phyloP scores from a whole-genome alignment of 2,888 invertebrate genomes.

The Hirtodrosophila cameraria region DNA sequence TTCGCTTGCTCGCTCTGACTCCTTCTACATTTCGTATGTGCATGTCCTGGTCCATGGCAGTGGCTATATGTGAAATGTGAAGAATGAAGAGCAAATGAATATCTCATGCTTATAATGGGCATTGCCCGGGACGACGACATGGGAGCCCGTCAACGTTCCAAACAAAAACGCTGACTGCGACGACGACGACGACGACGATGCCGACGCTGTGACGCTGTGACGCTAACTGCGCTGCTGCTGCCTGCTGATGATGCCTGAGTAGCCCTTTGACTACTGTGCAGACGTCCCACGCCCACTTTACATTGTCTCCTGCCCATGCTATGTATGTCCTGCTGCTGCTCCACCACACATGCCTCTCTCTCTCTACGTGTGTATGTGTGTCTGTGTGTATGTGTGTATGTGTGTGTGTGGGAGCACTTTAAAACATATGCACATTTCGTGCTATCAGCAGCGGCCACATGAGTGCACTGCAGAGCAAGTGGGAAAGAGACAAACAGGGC shows the following conservation, averaged over 20 bases:
- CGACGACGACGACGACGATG: conserved; percentile 23
- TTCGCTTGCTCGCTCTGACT: conserved; percentile 60
- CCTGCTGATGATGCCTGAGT: conserved; percentile 40
- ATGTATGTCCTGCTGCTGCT: conserved; percentile 63
- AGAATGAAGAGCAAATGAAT: conserved; percentile 80
- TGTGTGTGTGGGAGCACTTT: conserved; percentile 65
- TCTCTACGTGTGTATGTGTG: conserved; percentile 10
- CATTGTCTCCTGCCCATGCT: conserved; percentile 61
- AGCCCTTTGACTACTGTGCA: conserved; percentile 69
- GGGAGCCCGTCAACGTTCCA: conserved; percentile 30
- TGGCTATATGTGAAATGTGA: conserved; percentile 77
- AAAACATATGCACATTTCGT: conserved; percentile 79
- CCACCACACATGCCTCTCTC: conserved; percentile 13
- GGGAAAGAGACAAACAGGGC: conserved; percentile 40
- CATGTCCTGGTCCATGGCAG: conserved; percentile 60
- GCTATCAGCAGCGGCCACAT: conserved; percentile 73
- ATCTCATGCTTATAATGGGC: conserved; percentile 81
- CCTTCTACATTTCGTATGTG: conserved; percentile 18
- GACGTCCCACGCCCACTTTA: conserved; percentile 52
- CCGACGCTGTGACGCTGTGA: neutral
- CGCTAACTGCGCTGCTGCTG: conserved; percentile 5
- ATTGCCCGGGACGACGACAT: conserved; percentile 71
- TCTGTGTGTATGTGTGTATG: conserved; percentile 41
- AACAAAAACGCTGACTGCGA: conserved; percentile 20
- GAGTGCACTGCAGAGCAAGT: conserved; percentile 50